Percentiles rank a stretch among this genome's conserved stretches.
Evolutionary conservation across 2,113 vertebrate species (phyloP).

Genomic region (Bettongia penicillata): DNA sequence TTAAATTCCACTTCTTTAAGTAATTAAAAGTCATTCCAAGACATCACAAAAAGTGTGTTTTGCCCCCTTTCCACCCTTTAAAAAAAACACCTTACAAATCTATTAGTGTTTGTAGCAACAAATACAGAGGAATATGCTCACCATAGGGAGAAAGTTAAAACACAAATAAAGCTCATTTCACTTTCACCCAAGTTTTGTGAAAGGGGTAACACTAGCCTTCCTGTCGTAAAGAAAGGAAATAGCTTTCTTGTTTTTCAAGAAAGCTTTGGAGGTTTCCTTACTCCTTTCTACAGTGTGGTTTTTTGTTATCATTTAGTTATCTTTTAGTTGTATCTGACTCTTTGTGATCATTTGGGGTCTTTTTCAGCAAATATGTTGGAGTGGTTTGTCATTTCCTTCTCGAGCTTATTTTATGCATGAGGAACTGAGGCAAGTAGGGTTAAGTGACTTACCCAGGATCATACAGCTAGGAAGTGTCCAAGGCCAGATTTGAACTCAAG

Average conservation of each 20-base stretch:
- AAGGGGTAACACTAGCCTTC: neutral
- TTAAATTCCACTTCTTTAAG: neutral
- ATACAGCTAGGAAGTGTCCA: too few relatives aligned
- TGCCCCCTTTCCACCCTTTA: neutral
- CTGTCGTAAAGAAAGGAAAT: neutral
- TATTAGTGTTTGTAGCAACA: neutral
- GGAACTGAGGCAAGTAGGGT: too few relatives aligned
- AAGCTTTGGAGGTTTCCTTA: neutral
- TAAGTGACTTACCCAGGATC: too few relatives aligned
- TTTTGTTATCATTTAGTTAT: too few relatives aligned
- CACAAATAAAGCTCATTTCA: neutral
- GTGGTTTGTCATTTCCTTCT: too few relatives aligned
- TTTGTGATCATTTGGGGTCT: too few relatives aligned
- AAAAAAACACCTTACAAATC: neutral
- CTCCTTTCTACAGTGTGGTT: neutral
- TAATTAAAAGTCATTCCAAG: neutral
- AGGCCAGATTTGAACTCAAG: too few relatives aligned
- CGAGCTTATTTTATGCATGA: too few relatives aligned
- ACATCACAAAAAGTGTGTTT: neutral
- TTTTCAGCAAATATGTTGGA: too few relatives aligned
- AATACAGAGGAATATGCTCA: neutral
- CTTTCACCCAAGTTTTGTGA: neutral
- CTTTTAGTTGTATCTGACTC: too few relatives aligned
- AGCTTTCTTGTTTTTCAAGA: neutral
- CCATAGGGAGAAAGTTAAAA: neutral